Evolutionary conservation across 2,797 vertebrate genomes (phyloP).

Genomic region (Tragopan temminckii): DNA sequence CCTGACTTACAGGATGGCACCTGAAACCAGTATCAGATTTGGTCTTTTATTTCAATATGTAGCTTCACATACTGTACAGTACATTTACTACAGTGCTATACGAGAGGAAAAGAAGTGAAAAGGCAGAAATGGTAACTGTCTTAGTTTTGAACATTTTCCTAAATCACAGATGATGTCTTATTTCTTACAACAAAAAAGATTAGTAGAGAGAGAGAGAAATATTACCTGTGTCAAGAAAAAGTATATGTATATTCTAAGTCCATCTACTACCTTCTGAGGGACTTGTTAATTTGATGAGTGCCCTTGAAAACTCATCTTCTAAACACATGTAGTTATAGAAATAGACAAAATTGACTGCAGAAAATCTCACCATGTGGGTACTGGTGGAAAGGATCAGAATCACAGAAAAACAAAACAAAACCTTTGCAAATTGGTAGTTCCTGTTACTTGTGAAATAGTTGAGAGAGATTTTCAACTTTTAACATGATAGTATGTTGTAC

Average conservation of each 20-base stretch:
- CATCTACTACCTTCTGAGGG: background rate
- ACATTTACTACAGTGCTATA: background rate
- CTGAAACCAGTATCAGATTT: background rate
- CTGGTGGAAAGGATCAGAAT: background rate
- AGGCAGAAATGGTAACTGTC: background rate
- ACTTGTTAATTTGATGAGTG: background rate
- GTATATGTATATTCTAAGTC: background rate
- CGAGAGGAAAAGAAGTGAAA: background rate
- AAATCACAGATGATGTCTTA: background rate
- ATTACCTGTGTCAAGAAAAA: background rate
- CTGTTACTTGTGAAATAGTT: background rate
- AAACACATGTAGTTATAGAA: background rate
- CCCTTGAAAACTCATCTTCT: background rate
- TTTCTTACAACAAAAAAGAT: background rate
- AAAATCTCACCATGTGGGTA: background rate
- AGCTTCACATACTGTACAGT: background rate
- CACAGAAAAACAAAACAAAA: background rate
- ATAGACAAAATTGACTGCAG: background rate
- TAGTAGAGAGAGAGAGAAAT: background rate
- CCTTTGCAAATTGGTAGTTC: background rate
- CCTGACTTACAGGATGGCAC: background rate
- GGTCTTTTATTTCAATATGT: background rate
- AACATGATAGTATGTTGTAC: background rate
- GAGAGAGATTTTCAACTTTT: background rate
- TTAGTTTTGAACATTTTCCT: background rate